Percentiles rank a stretch among this genome's conserved stretches.
These are phyloP conservation scores for Apodemus speciosus DNA, from an alignment of 2,113 vertebrate genomes.

Conservation along the genomic window DNA sequence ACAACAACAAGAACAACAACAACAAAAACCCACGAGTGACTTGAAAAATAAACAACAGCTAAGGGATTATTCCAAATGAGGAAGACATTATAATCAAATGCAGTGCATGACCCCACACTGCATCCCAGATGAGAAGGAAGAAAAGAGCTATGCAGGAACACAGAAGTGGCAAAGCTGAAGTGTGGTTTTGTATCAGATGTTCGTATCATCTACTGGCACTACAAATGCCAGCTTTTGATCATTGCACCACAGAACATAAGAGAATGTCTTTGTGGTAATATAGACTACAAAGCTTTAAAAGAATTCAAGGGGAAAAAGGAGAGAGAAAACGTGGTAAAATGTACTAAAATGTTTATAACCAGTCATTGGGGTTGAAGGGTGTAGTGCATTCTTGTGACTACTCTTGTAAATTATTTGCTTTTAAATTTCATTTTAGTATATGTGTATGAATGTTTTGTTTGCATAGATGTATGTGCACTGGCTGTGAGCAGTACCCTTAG, in stretches of 20 bases:
- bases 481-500: not conserved
- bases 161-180: not conserved
- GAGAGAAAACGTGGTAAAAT: not conserved
- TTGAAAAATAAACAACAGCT: slow-evolving; percentile 11
- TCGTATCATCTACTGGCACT: too few relatives aligned
- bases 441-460: not conserved
- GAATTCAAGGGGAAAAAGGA: not conserved
- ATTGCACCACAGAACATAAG: not conserved
- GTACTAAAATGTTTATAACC: not conserved
- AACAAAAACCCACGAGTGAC: not conserved
- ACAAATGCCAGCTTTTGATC: not conserved
- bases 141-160: not conserved
- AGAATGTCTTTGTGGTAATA: not conserved
- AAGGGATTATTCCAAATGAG: not conserved
- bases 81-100: not conserved
- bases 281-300: not conserved
- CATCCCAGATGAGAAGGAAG: not conserved
- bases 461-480: not conserved
- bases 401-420: not conserved
- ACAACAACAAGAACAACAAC: too few relatives aligned
- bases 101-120: not conserved
- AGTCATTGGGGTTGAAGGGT: not conserved
- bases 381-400: not conserved
- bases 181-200: not conserved
- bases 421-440: not conserved